Percentiles rank a stretch among this genome's conserved stretches.
Evolutionary conservation across 2,797 vertebrate species (phyloP).

Genomic region (Myotis daubentonii): DNA sequence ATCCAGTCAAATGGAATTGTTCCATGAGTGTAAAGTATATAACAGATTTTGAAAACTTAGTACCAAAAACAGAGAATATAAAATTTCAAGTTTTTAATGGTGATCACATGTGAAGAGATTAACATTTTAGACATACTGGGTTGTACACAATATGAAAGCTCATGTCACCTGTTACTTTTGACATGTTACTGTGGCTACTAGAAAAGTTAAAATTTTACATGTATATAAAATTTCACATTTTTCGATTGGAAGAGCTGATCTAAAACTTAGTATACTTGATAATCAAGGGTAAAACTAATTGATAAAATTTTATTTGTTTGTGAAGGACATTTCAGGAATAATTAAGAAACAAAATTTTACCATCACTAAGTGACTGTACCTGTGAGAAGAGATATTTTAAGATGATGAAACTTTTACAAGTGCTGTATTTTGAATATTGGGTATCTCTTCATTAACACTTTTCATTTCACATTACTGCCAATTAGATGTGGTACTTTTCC

Average conservation of each 20-base stretch:
- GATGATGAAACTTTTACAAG: background rate
- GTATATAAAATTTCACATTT: background rate
- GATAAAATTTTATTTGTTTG: conserved; percentile 4
- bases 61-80: background rate
- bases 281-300: background rate
- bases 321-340: background rate
- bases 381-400: background rate
- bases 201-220: background rate
- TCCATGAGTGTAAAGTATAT: background rate
- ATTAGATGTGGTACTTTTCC: background rate
- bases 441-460: background rate
- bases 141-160: background rate
- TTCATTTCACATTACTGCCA: background rate
- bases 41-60: background rate
- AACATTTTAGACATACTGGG: background rate
- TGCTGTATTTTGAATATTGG: background rate
- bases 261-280: background rate
- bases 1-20: background rate
- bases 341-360: conserved; percentile 36
- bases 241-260: background rate
- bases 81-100: conserved; percentile 6
- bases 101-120: conserved; percentile 7
- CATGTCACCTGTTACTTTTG: background rate
- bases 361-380: background rate
- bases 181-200: background rate